A percentile compares a stretch with the other conserved stretches of the same genome.
phyloP scores from a whole-genome alignment of 2,797 vertebrate species.

The Myotis daubentonii region DNA sequence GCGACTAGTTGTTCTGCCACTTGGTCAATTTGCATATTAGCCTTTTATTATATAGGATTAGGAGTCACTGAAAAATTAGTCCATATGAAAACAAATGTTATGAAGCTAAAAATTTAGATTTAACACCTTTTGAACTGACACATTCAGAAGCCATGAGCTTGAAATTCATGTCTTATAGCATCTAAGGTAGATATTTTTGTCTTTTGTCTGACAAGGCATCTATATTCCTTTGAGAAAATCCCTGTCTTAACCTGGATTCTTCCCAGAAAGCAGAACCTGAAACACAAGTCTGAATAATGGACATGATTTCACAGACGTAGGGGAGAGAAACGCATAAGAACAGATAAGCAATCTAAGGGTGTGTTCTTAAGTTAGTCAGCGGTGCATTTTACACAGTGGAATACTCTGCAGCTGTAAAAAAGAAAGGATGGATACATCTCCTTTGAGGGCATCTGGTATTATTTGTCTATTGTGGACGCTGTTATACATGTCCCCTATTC shows the following conservation, averaged over 20 bases:
- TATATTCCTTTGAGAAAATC: neutral
- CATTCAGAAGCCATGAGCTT: neutral
- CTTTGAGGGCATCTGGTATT: too few relatives aligned
- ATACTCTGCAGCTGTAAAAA: too few relatives aligned
- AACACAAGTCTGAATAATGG: neutral
- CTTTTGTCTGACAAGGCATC: neutral
- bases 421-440: too few relatives aligned
- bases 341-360: neutral
- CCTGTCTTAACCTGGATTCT: neutral
- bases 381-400: too few relatives aligned
- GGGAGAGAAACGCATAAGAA: neutral
- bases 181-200: neutral
- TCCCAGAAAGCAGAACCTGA: neutral
- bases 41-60: too few relatives aligned
- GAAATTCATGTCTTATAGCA: neutral
- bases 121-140: neutral
- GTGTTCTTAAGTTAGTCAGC: neutral
- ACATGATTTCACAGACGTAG: neutral
- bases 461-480: too few relatives aligned
- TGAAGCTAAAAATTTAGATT: neutral
- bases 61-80: neutral
- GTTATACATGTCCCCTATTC: too few relatives aligned
- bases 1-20: too few relatives aligned
- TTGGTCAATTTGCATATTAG: too few relatives aligned
- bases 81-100: neutral